These are phyloP conservation scores for Salmo trutta DNA, from an alignment of 2,797 vertebrate genomes.

Conservation along the genomic window DNA sequence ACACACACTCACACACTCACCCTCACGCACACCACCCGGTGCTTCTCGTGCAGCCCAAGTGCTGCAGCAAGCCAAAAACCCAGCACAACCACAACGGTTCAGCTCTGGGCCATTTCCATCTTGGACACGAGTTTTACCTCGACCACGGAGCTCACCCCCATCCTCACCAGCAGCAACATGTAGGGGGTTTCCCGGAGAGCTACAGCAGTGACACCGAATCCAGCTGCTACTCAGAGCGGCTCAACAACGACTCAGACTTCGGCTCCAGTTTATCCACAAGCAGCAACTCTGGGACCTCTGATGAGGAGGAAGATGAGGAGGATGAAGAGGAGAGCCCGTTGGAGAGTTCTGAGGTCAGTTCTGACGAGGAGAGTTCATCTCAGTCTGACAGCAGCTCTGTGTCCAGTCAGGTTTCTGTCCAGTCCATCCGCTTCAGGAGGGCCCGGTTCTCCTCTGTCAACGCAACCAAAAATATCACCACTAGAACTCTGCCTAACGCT, in stretches of 20 bases:
- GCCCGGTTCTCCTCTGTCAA: constrained; percentile 79
- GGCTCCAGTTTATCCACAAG: constrained; percentile 91
- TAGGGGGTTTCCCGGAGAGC: constrained; percentile 77
- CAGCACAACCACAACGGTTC: constrained; percentile 38
- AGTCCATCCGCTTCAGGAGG: constrained; percentile 94
- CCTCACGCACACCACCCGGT: constrained; percentile 69
- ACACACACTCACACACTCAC: constrained; percentile 77
- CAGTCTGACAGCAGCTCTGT: constrained; percentile 95
- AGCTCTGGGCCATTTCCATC: constrained; percentile 75
- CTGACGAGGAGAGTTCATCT: constrained; percentile 88
- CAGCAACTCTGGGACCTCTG: constrained; percentile 88
- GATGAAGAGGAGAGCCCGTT: constrained; percentile 67
- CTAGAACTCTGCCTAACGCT: not conserved
- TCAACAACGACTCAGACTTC: constrained; percentile 90
- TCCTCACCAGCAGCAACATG: constrained; percentile 47
- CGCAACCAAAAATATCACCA: constrained; percentile 20
- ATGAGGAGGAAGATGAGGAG: constrained; percentile 79
- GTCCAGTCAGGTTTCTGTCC: constrained; percentile 90
- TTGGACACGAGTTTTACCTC: constrained; percentile 74
- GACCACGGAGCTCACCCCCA: constrained; percentile 70
- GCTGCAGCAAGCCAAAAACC: constrained; percentile 68
- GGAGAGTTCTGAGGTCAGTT: constrained; percentile 86
- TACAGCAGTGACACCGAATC: constrained; percentile 94
- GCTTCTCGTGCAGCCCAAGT: constrained; percentile 78
- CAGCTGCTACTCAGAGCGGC: constrained; percentile 86